Base-by-base conservation (phyloP, 2,797 vertebrate genomes). In the Syngnathus acus region DNA sequence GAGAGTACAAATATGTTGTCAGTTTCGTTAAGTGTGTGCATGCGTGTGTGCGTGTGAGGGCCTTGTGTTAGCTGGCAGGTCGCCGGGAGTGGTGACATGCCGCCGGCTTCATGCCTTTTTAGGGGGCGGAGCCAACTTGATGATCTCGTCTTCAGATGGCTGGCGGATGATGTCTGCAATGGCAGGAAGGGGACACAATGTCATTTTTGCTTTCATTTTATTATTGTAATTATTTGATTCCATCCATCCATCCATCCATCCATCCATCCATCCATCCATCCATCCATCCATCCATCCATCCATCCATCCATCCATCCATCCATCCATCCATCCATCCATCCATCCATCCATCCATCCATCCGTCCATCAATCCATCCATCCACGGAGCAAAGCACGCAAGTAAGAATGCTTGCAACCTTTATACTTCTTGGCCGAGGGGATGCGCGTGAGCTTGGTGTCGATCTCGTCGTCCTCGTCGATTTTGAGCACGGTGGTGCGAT, bases 351-450 rank as follows among this genome's bases (percentile, higher is more conserved):
- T 26, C 26, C 26, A 40, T 40, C 39, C 9, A 40, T 40, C 6
- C 9, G 5, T 40, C 39, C 9, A 40, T 40, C 39, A 1, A 40
- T 40, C 9, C 39, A 6, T 55, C 7, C 9, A 55, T 55, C 39
- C 39, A 6, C 6, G 6, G 9, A 40, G 6, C 9, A 51, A n/a
- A 23, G 23, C 23, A 63, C 9, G 48, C 14, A 63, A 17, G 14
- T 40, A 32, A 39, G 3, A 32, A 23, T 7, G 5, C 42, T 4
- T 4, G 11, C 14, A 76, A 96, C 95, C 95, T 93, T 97, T 98
- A 90, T 98, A 98, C 79, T 98, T 98, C 90, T 97, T 96, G 86
- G 95, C 95, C 9, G 95, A 97, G 72, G 95, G 95, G 73, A 98
- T 97, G 70, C 95, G 94, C 2, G 95, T 97, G 68, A 98, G 93